These are phyloP conservation scores for Casuarius casuarius DNA, from an alignment of 2,113 vertebrate genomes.

Conservation along the genomic window DNA sequence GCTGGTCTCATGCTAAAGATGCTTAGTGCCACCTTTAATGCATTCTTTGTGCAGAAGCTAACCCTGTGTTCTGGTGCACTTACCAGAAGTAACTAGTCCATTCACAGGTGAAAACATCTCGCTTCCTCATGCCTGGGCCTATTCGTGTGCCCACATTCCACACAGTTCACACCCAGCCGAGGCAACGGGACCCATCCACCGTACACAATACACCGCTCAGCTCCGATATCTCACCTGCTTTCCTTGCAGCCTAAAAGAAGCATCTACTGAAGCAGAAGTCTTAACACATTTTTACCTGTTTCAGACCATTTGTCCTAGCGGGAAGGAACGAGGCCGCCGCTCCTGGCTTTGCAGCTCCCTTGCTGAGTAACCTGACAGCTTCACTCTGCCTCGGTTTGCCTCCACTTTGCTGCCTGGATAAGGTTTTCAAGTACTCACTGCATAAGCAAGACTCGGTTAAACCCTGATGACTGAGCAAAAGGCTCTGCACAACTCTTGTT, in stretches of 20 bases:
- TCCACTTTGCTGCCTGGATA: neutral
- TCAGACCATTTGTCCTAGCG: neutral
- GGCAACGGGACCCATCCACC: constrained; percentile 9
- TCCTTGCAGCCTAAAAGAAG: neutral
- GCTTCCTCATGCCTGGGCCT: constrained; percentile 62
- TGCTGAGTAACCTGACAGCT: neutral
- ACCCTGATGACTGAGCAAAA: neutral
- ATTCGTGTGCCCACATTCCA: constrained; percentile 15
- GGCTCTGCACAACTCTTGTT: neutral
- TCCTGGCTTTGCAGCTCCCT: neutral
- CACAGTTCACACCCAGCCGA: constrained; percentile 25
- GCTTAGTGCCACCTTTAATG: neutral
- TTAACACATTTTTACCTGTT: neutral
- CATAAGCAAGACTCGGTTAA: neutral
- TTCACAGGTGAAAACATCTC: neutral
- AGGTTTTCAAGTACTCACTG: neutral
- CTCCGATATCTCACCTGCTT: accelerated
- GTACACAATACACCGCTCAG: neutral
- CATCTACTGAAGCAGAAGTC: neutral
- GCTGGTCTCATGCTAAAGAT: neutral
- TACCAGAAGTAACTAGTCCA: constrained; percentile 10
- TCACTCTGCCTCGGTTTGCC: neutral
- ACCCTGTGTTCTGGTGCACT: neutral
- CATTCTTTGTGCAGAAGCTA: neutral
- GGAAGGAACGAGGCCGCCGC: neutral